These are phyloP conservation scores for Plagodis dolabraria DNA, from an alignment of 2,888 invertebrate species.

Conservation along the genomic window DNA sequence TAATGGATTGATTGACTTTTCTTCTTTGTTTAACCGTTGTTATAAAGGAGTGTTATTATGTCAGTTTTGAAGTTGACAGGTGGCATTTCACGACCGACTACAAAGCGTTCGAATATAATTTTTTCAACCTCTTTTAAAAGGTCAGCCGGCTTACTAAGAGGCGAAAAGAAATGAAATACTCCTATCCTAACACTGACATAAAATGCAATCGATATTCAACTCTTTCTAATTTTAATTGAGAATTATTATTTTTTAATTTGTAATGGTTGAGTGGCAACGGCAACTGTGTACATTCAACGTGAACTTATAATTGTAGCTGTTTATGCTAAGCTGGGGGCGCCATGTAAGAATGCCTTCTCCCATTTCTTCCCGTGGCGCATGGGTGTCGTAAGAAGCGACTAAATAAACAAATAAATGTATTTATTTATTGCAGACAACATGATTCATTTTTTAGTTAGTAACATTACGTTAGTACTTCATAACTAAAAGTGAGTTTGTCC, in stretches of 20 bases:
- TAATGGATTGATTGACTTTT: conserved; percentile 29
- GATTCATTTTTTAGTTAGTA: too few species aligned
- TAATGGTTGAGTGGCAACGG: conserved; percentile 34
- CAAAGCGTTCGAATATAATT: conserved; percentile 52
- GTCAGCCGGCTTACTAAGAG: conserved; percentile 54
- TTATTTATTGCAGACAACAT: too few species aligned
- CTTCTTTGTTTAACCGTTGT: conserved; percentile 48
- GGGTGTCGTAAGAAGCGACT: too few species aligned
- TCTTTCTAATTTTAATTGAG: conserved; percentile 11
- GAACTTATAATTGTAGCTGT: conserved; percentile 69
- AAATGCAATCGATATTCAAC: conserved; percentile 11
- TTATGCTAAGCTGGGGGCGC: conserved; percentile 50
- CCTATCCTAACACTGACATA: conserved; percentile 1
- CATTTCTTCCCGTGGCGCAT: too few species aligned
- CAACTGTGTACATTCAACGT: conserved; percentile 47
- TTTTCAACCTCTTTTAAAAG: conserved; percentile 61
- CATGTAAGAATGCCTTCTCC: too few species aligned
- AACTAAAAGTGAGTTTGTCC: too few species aligned
- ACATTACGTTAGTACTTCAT: too few species aligned
- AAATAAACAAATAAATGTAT: too few species aligned
- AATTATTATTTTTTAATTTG: conserved; percentile 4
- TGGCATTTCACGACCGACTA: conserved; percentile 69
- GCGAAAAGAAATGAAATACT: conserved; percentile 27
- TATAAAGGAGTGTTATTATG: conserved; percentile 51
- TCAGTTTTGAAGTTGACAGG: conserved; percentile 52